A percentile compares a stretch with the other conserved stretches of the same genome.
phyloP scores from a whole-genome alignment of 2,888 invertebrate species.

The Nephrotoma appendiculata region DNA sequence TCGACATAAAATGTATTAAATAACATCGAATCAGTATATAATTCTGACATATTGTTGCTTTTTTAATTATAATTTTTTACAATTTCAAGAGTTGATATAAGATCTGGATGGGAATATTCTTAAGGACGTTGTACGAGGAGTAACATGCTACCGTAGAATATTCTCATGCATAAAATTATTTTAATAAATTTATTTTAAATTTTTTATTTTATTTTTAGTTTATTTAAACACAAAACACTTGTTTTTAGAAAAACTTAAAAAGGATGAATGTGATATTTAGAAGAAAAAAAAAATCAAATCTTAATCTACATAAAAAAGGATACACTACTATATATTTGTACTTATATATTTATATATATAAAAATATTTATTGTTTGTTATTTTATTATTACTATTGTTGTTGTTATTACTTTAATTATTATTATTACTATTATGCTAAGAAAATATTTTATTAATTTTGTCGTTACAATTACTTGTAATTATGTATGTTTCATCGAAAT shows the following conservation, averaged over 20 bases:
- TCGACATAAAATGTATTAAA: not conserved
- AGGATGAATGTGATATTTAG: not conserved
- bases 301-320: not conserved
- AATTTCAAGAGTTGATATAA: not conserved
- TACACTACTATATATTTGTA: not conserved
- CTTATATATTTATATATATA: not conserved
- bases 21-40: not conserved
- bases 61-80: not conserved
- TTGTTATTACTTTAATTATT: not conserved
- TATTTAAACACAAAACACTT: not conserved
- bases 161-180: not conserved
- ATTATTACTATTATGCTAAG: not conserved
- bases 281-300: not conserved
- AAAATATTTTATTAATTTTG: not conserved
- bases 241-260: not conserved
- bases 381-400: not conserved
- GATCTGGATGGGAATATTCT: not conserved
- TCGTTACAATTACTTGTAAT: not conserved
- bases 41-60: not conserved
- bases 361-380: not conserved
- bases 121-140: not conserved
- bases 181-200: not conserved
- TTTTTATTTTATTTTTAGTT: not conserved
- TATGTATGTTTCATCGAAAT: not conserved
- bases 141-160: too few relatives aligned